Evolutionary conservation across 1,140 invertebrate genomes (phyloP).

Genomic region (Vanessa atalanta): DNA sequence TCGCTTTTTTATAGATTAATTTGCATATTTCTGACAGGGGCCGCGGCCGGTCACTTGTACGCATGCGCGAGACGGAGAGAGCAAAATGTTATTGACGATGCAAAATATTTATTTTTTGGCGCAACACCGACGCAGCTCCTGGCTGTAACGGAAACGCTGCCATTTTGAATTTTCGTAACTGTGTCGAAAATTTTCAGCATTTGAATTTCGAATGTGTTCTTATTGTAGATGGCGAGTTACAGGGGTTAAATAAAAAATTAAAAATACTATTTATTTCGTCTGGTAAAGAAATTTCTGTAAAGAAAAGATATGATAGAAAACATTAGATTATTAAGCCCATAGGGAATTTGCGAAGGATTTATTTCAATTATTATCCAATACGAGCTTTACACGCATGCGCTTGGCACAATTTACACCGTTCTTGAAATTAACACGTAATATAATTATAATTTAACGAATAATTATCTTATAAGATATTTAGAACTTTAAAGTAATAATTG

Average conservation of each 20-base stretch:
- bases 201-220: neutral
- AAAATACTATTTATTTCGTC: neutral
- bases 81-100: slow-evolving; percentile 76
- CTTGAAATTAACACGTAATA: neutral
- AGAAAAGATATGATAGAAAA: slow-evolving; percentile 28
- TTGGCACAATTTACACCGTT: slow-evolving; percentile 59
- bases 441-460: neutral
- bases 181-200: neutral
- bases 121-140: slow-evolving; percentile 59
- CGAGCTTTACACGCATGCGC: slow-evolving; percentile 60
- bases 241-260: neutral
- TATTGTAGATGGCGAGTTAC: neutral
- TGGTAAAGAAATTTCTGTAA: slow-evolving; percentile 2
- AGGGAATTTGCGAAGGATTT: slow-evolving; percentile 65
- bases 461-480: too few species aligned
- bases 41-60: slow-evolving; percentile 42
- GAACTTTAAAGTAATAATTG: neutral
- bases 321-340: slow-evolving; percentile 27
- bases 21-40: slow-evolving; percentile 78
- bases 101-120: slow-evolving; percentile 78
- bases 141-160: slow-evolving; percentile 47
- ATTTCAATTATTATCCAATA: slow-evolving; percentile 77
- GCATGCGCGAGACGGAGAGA: slow-evolving; percentile 63
- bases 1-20: slow-evolving; percentile 77
- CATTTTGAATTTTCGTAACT: slow-evolving; percentile 48